These are phyloP conservation scores for Leptonema lineaticorne DNA, from an alignment of 1,140 invertebrate species.

Conservation along the genomic window DNA sequence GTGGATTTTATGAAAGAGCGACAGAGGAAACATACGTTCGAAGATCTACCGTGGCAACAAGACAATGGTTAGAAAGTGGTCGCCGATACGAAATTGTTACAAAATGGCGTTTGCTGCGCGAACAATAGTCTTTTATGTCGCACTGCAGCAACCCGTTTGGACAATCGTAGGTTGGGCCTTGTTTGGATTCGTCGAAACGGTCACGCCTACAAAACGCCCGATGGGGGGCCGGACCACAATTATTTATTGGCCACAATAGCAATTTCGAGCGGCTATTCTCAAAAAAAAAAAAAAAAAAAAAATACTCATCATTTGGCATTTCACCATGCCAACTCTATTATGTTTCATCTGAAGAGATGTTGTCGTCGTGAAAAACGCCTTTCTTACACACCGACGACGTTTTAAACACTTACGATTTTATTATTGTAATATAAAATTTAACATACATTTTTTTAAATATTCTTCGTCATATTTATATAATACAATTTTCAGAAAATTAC, in stretches of 20 bases:
- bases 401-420: too few relatives aligned
- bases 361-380: too few relatives aligned
- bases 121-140: constrained; percentile 11
- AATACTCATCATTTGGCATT: too few relatives aligned
- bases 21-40: too few relatives aligned
- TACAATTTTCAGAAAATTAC: too few relatives aligned
- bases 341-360: neutral
- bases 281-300: too few relatives aligned
- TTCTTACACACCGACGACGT: too few relatives aligned
- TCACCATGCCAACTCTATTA: neutral
- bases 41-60: neutral
- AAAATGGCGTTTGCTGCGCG: constrained; percentile 5
- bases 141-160: neutral
- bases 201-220: constrained; percentile 4
- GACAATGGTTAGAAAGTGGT: neutral
- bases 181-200: neutral
- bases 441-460: too few relatives aligned
- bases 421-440: too few relatives aligned
- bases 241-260: constrained; percentile 26
- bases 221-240: neutral
- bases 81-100: neutral
- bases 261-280: constrained; percentile 2
- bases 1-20: too few relatives aligned
- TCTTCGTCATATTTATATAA: too few relatives aligned
- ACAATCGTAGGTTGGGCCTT: constrained; percentile 22